Base-by-base conservation (phyloP, 2,888 invertebrate species). In the Mythimna pallens region DNA sequence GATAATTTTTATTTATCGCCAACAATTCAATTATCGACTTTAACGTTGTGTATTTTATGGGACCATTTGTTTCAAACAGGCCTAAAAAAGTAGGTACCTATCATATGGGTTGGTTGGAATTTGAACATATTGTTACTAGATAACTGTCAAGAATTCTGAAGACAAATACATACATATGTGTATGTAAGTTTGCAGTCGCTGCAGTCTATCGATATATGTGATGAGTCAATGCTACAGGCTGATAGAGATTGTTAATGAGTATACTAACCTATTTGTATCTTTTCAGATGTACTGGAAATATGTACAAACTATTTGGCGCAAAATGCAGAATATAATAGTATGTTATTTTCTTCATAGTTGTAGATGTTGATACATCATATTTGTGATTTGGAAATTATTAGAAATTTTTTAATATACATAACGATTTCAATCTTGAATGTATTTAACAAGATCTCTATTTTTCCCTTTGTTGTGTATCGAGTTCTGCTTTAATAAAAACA, bases 221-320 rank as follows among this genome's bases (percentile, higher is more conserved):
- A 12, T 12, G 12, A 43, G 40, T 43, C 40, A 43, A 43, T 12
- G 40, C 20, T 22, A 55, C 2, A 55, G 12, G 20, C 17, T 55
- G 14, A 25, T 66, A 10, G 17, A 22, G 7, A 43, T 74, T 34
- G 10, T 17, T 17, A 17, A 43, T 25, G 6, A 0, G 1, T 54
- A 30, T 8, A 34, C 34, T 59, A 40, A 58, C 17, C 9, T 47
- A n/a, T 34, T 58, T 58, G 20, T n/a, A 36, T 80, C 34, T 65
- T 93, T 94, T 78, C 88, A 95, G 95, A 92, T 65, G 89, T 95
- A 76, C 86, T 95, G 36, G 87, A 93, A 10, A 92, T 94, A 70
- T 93, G 92, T 68, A 86, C 92, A 0, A 92, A 94, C 76, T 94
- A 90, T 84, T 87, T 95, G 57, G 93, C 95, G 2, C 93, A 95